Base-by-base conservation (phyloP, 2,113 vertebrate species). In the Pimephales promelas region DNA sequence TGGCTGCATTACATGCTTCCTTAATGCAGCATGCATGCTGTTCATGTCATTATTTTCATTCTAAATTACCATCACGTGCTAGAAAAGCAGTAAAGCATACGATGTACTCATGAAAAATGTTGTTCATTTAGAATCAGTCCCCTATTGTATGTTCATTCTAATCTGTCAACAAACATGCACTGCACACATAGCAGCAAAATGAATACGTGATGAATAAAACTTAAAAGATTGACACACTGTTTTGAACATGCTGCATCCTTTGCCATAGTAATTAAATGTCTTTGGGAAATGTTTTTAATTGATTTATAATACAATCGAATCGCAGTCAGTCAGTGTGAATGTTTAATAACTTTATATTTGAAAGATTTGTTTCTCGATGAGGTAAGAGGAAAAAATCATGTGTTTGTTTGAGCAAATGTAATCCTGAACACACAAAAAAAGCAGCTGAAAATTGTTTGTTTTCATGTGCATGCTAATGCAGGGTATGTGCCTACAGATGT, bases 391-490 rank as follows among this genome's bases (percentile, higher is more conserved):
- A 36, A 57, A 7, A 31, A 66, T 34, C 13, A 24, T 76, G 78
- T 66, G 18, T 85, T 72, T 64, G 70, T 74, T 52, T 62, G 59
- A 75, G 84, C 43, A 59, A 34, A 83, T 45, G 59, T 75, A 75
- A 56, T 81, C 66, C 74, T 40, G 2, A 57, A 24, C 34, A 77
- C 34, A 77, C 74, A 40, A 77, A 77, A 83, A 80, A 79, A 14
- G 64, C 73, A 54, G 79, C 52, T 75, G 62, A 70, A 74, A 70
- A 16, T 36, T 22, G 10, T 34, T 18, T 75, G 56, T 84, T 7
- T 75, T 74, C 72, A 22, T 64, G 79, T 61, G 13, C 18, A n/a
- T 61, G 68, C 62, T 26, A 22, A 54, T 40, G 36, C 52, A 76
- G 52, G 34, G 28, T 45, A 10, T 36, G 77, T 52, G 62, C 28